Evolutionary conservation across 2,888 invertebrate species (phyloP).

Genomic region (Conchocele bisecta): DNA sequence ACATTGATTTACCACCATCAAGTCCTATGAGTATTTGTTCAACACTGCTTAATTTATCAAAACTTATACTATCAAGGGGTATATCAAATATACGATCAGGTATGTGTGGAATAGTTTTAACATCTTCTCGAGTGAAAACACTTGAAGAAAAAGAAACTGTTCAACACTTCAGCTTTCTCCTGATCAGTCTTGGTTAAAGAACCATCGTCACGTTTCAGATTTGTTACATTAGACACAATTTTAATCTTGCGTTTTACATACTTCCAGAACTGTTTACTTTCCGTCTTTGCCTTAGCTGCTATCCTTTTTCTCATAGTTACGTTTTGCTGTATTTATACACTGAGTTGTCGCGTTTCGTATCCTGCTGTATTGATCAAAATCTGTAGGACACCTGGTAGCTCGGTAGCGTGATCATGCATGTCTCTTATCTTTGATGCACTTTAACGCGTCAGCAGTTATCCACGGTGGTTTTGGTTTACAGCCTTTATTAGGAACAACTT

Average conservation of each 20-base stretch:
- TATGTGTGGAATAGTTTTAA: neutral
- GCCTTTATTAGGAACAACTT: no score
- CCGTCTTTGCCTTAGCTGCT: neutral
- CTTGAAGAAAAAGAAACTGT: slow-evolving; percentile 9
- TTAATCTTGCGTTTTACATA: slow-evolving; percentile 18
- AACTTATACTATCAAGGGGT: neutral
- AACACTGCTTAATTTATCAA: neutral
- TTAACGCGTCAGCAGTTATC: no score
- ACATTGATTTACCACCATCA: slow-evolving; percentile 8
- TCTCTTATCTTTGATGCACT: slow-evolving; percentile 6
- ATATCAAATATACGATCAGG: neutral
- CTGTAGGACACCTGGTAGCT: neutral
- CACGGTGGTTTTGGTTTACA: no score
- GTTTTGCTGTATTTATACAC: slow-evolving; percentile 5
- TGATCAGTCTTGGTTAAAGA: neutral
- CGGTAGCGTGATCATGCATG: slow-evolving; percentile 10
- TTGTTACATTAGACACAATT: neutral
- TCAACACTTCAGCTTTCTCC: slow-evolving; percentile 19
- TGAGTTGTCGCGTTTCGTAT: slow-evolving; percentile 5
- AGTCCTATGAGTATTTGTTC: neutral
- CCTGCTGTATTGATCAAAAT: slow-evolving; percentile 15
- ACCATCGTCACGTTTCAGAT: slow-evolving; percentile 1
- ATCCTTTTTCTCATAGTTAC: slow-evolving; percentile 1
- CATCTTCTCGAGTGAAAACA: slow-evolving; percentile 15
- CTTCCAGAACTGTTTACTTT: slow-evolving; percentile 16